Conservation (phyloP, 1,140 invertebrate genomes). For the Brachionus rotundiformis region DNA sequence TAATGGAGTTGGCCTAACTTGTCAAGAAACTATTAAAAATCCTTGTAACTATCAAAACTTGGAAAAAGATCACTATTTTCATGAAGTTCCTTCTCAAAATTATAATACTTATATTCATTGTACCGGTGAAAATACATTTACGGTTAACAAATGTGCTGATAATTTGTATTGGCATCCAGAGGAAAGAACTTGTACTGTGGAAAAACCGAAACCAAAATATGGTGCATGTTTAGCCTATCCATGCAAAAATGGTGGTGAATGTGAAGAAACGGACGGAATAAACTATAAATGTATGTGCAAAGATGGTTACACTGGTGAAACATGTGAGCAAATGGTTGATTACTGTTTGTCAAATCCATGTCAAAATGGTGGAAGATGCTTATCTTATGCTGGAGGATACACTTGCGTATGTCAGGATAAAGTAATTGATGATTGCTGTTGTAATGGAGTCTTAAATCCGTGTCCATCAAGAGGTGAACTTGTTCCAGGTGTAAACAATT, state of each 20-base stretch:
- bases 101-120: slow-evolving; percentile 33
- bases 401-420: slow-evolving; percentile 48
- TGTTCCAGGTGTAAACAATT: slow-evolving; percentile 47
- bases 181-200: slow-evolving; percentile 17
- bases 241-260: slow-evolving; percentile 52
- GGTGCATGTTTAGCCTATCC: slow-evolving; percentile 19
- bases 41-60: background rate
- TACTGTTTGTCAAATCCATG: slow-evolving; percentile 51
- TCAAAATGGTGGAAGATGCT: slow-evolving; percentile 50
- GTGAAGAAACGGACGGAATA: background rate
- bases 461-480: slow-evolving; percentile 27
- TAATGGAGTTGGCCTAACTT: slow-evolving; percentile 21
- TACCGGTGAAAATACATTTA: slow-evolving; percentile 6
- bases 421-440: slow-evolving; percentile 50
- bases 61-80: background rate
- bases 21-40: slow-evolving; percentile 19
- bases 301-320: slow-evolving; percentile 44
- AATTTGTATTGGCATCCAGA: slow-evolving; percentile 47
- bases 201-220: background rate
- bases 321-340: slow-evolving; percentile 46
- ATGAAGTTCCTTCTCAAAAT: background rate
- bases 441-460: slow-evolving; percentile 37
- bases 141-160: background rate
- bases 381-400: slow-evolving; percentile 47
- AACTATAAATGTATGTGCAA: slow-evolving; percentile 18